These are phyloP conservation scores for Leucoptera coffeella DNA, from an alignment of 2,888 invertebrate genomes.

Conservation along the genomic window DNA sequence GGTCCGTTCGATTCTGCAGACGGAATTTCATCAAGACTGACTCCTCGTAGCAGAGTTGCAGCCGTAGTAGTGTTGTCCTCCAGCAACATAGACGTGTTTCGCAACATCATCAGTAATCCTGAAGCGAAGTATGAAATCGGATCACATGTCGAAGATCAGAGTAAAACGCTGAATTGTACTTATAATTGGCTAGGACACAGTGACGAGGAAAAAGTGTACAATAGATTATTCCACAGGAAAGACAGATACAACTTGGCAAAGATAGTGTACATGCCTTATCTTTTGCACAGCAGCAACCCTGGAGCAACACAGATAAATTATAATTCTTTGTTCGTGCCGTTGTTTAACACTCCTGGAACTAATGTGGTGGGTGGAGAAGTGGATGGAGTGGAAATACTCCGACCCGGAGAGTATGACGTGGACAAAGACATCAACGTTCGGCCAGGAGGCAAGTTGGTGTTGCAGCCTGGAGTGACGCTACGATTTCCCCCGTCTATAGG, in stretches of 20 bases:
- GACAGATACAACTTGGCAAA: conserved; percentile 93
- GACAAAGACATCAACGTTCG: conserved; percentile 90
- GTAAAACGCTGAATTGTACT: conserved; percentile 87
- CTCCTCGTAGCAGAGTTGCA: conserved; percentile 86
- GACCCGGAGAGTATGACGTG: conserved; percentile 84
- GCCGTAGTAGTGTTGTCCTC: conserved; percentile 91
- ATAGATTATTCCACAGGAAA: conserved; percentile 74
- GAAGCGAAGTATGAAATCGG: conserved; percentile 91
- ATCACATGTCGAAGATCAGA: conserved; percentile 91
- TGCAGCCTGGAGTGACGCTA: conserved; percentile 84
- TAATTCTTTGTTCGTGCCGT: conserved; percentile 71
- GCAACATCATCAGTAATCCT: conserved; percentile 89
- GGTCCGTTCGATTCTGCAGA: conserved; percentile 75
- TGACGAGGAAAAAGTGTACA: conserved; percentile 67
- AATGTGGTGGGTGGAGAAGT: conserved; percentile 86
- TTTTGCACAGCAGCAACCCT: conserved; percentile 85
- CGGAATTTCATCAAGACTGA: conserved; percentile 62
- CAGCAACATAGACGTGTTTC: conserved; percentile 78
- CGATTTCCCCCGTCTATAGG: conserved; percentile 90
- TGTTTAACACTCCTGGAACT: conserved; percentile 64
- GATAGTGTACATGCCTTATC: conserved; percentile 85
- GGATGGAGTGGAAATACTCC: conserved; percentile 78
- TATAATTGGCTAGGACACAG: conserved; percentile 88
- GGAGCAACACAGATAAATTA: conserved; percentile 77
- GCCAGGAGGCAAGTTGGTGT: conserved; percentile 84